A percentile compares a stretch with the other conserved stretches of the same genome.
Conservation (phyloP, 2,113 vertebrate genomes). For the Clupea harengus region DNA sequence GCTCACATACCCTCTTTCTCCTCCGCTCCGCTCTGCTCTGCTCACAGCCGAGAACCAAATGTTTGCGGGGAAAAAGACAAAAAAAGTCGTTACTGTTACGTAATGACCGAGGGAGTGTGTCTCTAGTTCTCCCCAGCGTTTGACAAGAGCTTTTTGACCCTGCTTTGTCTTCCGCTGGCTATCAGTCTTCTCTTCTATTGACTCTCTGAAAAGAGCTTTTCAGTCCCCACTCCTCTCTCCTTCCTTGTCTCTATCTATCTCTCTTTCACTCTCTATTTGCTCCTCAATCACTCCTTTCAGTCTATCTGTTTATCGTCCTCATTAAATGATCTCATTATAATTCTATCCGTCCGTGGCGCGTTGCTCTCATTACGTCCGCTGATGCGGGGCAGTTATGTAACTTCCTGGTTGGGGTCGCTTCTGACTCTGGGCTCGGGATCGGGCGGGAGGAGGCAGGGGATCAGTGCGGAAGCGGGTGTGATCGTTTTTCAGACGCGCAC, state of each 20-base stretch:
- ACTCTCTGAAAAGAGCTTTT: background rate
- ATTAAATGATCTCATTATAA: slow-evolving; percentile 34
- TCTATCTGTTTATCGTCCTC: slow-evolving; percentile 4
- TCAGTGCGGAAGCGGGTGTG: background rate
- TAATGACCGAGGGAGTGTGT: background rate
- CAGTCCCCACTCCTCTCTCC: background rate
- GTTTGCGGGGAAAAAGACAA: background rate
- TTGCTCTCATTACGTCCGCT: slow-evolving; percentile 29
- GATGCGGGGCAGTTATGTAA: slow-evolving; percentile 25
- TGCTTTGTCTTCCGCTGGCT: background rate
- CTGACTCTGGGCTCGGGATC: background rate
- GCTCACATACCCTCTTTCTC: background rate
- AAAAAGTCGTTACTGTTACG: background rate
- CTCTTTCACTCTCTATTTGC: background rate
- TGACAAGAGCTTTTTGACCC: background rate
- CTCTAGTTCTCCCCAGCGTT: background rate
- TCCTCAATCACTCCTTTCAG: background rate
- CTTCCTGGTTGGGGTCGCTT: slow-evolving; percentile 15
- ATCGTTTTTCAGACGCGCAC: background rate
- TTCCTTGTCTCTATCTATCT: background rate
- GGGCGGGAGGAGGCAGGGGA: no score
- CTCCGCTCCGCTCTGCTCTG: background rate
- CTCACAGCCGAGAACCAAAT: background rate
- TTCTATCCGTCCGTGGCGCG: slow-evolving; percentile 20
- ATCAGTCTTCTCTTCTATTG: background rate